These are phyloP conservation scores for Cheilosia variabilis DNA, from an alignment of 2,888 invertebrate genomes.

Conservation along the genomic window DNA sequence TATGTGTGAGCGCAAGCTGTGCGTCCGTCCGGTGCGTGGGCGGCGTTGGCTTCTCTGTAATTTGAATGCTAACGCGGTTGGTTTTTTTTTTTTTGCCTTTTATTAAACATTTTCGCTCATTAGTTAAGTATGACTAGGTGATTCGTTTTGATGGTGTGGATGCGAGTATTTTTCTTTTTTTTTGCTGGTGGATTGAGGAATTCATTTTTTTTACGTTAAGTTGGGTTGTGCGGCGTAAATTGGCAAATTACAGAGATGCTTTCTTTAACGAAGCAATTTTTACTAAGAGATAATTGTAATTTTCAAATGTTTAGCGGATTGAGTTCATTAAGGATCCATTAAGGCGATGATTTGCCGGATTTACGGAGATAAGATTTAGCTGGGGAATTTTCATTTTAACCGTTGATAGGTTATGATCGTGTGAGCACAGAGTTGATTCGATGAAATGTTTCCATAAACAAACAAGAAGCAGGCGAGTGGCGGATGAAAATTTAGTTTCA, in stretches of 20 bases:
- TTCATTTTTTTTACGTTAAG: neutral
- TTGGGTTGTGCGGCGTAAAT: neutral
- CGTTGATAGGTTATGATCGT: no score
- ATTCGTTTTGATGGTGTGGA: conserved; percentile 29
- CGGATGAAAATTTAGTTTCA: no score
- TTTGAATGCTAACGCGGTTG: conserved; percentile 51
- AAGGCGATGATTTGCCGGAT: neutral
- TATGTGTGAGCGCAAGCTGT: conserved; percentile 18
- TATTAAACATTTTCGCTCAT: conserved; percentile 37
- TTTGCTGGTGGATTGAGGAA: neutral
- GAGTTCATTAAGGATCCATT: conserved; percentile 26
- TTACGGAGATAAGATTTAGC: neutral
- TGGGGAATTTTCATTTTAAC: neutral
- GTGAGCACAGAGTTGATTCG: no score
- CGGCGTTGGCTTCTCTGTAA: conserved; percentile 27
- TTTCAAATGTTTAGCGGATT: conserved; percentile 19
- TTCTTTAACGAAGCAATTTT: conserved; percentile 35
- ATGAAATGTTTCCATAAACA: no score
- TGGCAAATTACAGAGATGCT: conserved; percentile 29
- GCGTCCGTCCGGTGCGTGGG: conserved; percentile 40
- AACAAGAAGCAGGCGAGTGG: no score
- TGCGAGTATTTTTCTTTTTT: neutral
- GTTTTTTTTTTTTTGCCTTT: conserved; percentile 14
- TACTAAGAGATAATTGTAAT: conserved; percentile 14
- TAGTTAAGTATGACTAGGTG: conserved; percentile 40